Evolutionary conservation across 2,888 invertebrate genomes (phyloP), one percentile per base, ranked within the genome.

Genomic region (Tromatobia lineatoria): DNA sequence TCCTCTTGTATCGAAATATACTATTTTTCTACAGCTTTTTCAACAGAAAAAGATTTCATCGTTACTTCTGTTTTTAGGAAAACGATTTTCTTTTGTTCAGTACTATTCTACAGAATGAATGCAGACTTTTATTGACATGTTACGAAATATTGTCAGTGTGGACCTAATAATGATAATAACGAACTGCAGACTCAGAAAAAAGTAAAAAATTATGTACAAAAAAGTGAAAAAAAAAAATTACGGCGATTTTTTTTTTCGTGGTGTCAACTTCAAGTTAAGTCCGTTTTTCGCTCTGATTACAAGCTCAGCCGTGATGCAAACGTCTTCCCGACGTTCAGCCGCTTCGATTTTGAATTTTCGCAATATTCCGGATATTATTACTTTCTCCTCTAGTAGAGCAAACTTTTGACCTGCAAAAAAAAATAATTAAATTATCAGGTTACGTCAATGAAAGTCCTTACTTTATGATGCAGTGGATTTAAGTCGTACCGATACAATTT

Each of bases 231-330:
- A 38, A 10, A 38, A 38, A 10, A 38, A 38, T 34, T 34, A 61
- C 7, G 18, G 29, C 18, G 18, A 38, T 18, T 25, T 77, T 34
- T 83, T 15, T 67, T 77, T 59, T 25, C 86, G 79, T 18, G 69
- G 81, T 0, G 61, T 83, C 11, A 86, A 52, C 54, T 93, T 94
- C 0, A 96, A 93, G 73, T 38, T 38, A 38, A 38, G 38, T 8
- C 38, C 38, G 87, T 95, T 93, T 89, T 95, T 95, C 13, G 96
- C 95, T 82, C 96, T 92, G 54, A 96, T 91, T 73, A 96, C 95
- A 15, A 96, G 92, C 90, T 96, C 96, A n/a, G 95, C 95, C 6
- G 95, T 89, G 15, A 96, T 93, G 0, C 94, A 94, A 54, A 96
- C 91, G 76, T 96, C 95, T 87, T 95, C 95, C 20, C 95, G 93